Conservation (phyloP, 2,888 invertebrate genomes). For the Dasysyrphus albostriatus region DNA sequence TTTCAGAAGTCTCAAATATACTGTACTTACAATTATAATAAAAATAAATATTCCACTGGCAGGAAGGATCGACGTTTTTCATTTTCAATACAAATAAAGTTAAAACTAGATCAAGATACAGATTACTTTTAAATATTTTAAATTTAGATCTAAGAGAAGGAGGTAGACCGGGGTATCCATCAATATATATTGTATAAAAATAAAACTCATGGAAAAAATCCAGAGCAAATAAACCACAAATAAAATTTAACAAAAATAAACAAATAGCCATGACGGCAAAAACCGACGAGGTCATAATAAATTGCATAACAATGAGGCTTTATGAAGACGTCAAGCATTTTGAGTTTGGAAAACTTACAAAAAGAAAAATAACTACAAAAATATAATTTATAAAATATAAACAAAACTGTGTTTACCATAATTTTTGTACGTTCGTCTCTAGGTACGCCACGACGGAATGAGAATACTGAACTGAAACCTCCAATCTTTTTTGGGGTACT, state of each 20-base stretch:
- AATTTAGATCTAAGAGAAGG: conserved; percentile 32
- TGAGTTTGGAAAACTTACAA: neutral
- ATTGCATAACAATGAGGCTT: conserved; percentile 61
- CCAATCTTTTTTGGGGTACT: conserved; percentile 79
- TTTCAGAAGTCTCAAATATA: too few relatives aligned
- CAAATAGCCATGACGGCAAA: conserved; percentile 54
- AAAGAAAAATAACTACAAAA: conserved; percentile 6
- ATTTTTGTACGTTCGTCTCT: conserved; percentile 79
- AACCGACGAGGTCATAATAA: conserved; percentile 41
- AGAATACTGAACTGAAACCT: conserved; percentile 82
- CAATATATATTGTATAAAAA: conserved; percentile 28
- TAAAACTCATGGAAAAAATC: conserved; percentile 56
- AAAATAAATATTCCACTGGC: neutral
- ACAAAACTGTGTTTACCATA: conserved; percentile 80
- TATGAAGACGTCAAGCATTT: neutral
- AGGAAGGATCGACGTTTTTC: neutral
- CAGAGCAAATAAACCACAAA: conserved; percentile 32
- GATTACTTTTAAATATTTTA: conserved; percentile 19
- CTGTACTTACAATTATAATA: neutral
- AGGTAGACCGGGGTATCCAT: neutral
- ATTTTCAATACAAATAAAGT: neutral
- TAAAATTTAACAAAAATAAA: conserved; percentile 8
- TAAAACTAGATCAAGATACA: conserved; percentile 6
- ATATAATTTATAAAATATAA: conserved; percentile 43
- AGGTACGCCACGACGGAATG: conserved; percentile 82